Conservation (phyloP, 2,113 vertebrate species). For the Macrotus californicus region DNA sequence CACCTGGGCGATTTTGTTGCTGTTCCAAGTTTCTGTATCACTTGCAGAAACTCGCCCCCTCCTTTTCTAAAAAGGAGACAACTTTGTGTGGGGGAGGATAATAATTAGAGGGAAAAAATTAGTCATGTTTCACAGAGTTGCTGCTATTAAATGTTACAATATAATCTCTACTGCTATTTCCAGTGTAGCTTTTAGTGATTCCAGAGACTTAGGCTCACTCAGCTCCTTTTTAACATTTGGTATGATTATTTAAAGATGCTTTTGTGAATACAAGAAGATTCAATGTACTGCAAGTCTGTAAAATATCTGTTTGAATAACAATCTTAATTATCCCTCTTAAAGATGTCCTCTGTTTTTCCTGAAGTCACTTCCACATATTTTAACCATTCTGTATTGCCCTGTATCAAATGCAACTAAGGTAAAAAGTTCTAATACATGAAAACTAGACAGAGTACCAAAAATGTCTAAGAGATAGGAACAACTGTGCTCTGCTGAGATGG, state of each 20-base stretch:
- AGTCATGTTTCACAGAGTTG: not conserved
- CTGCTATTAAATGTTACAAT: not conserved
- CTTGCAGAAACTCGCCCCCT: not conserved
- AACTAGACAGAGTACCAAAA: not conserved
- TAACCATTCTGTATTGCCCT: not conserved
- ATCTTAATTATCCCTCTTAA: not conserved
- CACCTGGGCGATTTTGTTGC: not conserved
- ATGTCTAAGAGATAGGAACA: not conserved
- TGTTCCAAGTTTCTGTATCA: not conserved
- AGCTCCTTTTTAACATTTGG: not conserved
- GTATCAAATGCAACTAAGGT: not conserved
- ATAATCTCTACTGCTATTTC: not conserved
- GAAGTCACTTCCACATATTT: not conserved
- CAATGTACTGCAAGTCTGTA: not conserved
- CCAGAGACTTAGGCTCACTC: not conserved
- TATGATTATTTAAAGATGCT: not conserved
- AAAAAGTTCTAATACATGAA: not conserved
- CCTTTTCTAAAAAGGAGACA: not conserved
- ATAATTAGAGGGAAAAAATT: slow-evolving; percentile 5
- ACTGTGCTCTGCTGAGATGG: not conserved
- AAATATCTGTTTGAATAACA: not conserved
- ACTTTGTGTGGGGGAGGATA: not conserved
- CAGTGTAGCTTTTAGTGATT: not conserved
- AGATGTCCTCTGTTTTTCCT: not conserved
- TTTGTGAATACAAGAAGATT: not conserved